phyloP scores from a whole-genome alignment of 2,113 vertebrate species.

The Asarcornis scutulata region DNA sequence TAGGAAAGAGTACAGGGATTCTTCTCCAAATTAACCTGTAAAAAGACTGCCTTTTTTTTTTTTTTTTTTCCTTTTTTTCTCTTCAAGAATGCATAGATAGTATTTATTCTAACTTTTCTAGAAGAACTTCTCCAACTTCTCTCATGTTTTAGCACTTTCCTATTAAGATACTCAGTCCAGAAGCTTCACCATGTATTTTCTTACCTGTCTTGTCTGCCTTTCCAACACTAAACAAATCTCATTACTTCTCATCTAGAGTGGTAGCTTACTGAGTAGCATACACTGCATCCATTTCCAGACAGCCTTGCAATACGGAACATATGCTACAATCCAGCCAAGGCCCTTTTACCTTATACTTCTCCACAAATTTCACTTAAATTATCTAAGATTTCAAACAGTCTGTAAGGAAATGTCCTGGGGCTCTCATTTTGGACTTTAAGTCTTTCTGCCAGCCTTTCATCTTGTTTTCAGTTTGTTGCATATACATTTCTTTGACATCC shows the following conservation, averaged over 20 bases:
- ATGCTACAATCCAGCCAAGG: not conserved
- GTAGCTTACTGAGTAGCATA: not conserved
- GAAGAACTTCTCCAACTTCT: not conserved
- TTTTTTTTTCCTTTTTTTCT: not conserved
- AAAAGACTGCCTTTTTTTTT: not conserved
- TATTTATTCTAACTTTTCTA: not conserved
- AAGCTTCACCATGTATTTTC: not conserved
- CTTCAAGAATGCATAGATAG: not conserved
- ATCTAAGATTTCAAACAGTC: not conserved
- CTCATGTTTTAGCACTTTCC: not conserved
- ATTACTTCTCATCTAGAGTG: not conserved
- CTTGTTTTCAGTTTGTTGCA: conserved; percentile 40
- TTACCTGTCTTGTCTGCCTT: not conserved
- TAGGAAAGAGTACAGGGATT: not conserved
- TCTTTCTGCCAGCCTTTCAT: conserved; percentile 43
- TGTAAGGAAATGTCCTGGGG: conserved; percentile 44
- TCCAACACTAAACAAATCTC: not conserved
- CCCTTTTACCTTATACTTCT: conserved; percentile 21
- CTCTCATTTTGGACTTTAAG: conserved; percentile 20
- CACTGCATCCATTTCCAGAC: not conserved
- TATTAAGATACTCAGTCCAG: not conserved
- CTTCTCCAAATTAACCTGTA: not conserved
- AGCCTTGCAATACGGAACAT: not conserved
- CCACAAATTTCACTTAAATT: conserved; percentile 30
- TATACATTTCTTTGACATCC: conserved; percentile 63